Evolutionary conservation across 1,140 invertebrate species (phyloP).

Genomic region (Tetramorium simillimum): DNA sequence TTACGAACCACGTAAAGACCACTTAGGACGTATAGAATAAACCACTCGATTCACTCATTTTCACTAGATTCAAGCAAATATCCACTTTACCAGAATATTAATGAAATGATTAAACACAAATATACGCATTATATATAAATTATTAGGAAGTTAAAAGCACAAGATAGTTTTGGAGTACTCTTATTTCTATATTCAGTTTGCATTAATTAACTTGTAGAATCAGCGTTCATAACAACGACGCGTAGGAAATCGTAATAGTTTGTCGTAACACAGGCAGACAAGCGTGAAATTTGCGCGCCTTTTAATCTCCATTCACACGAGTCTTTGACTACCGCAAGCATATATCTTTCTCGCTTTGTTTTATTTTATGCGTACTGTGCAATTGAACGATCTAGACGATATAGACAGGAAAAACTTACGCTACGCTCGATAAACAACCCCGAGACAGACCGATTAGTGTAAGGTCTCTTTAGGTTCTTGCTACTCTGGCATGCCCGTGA

Average conservation of each 20-base stretch:
- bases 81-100: neutral
- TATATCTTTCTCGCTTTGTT: neutral
- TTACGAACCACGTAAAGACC: neutral
- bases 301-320: conserved; percentile 16
- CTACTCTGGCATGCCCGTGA: neutral
- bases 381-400: neutral
- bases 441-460: neutral
- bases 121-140: neutral
- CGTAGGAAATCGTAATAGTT: conserved; percentile 6
- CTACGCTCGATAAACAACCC: conserved; percentile 17
- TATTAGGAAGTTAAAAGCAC: neutral
- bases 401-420: conserved; percentile 22
- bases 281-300: neutral
- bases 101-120: neutral
- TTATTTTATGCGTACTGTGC: neutral
- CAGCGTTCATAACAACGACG: neutral
- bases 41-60: neutral
- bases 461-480: conserved; percentile 4
- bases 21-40: neutral
- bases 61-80: neutral
- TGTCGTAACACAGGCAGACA: neutral
- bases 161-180: neutral
- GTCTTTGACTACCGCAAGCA: neutral
- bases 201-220: neutral
- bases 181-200: neutral